Percentiles rank a stretch among this genome's conserved stretches.
phyloP scores from a whole-genome alignment of 2,797 vertebrate genomes.

The Spinibarbus caldwelli region DNA sequence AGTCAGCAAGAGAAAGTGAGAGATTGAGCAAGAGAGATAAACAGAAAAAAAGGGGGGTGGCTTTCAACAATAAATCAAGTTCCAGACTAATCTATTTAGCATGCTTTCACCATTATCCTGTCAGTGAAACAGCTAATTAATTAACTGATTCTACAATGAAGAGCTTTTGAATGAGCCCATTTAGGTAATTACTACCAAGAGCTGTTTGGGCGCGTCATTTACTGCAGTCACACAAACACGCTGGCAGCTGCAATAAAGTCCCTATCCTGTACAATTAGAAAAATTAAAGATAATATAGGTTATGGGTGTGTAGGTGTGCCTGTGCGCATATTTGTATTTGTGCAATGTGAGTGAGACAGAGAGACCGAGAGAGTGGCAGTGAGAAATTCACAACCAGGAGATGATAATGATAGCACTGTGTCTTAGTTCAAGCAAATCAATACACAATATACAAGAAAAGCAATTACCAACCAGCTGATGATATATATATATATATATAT shows the following conservation, averaged over 20 bases:
- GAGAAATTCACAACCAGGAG: background rate
- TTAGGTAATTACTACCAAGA: slow-evolving; percentile 97
- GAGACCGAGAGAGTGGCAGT: background rate
- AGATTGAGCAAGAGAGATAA: slow-evolving; percentile 73
- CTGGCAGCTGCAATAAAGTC: slow-evolving; percentile 72
- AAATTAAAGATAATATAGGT: slow-evolving; percentile 52
- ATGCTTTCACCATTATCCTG: slow-evolving; percentile 94
- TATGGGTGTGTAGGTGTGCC: slow-evolving; percentile 44
- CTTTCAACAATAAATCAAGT: slow-evolving; percentile 90
- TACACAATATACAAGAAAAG: background rate
- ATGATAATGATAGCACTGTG: background rate
- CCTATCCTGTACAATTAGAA: slow-evolving; percentile 53
- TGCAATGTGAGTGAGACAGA: background rate
- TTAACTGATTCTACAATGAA: slow-evolving; percentile 98
- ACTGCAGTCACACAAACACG: slow-evolving; percentile 79
- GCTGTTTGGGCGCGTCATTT: slow-evolving; percentile 92
- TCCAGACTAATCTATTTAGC: slow-evolving; percentile 94
- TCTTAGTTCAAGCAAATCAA: background rate
- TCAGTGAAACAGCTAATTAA: slow-evolving; percentile 99
- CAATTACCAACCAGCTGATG: background rate
- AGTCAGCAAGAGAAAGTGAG: slow-evolving; percentile 54
- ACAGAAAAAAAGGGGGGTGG: slow-evolving; percentile 71
- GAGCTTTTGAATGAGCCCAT: slow-evolving; percentile 98
- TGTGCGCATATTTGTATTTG: slow-evolving; percentile 31
- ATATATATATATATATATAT: background rate